These are phyloP conservation scores for Tenthredo distinguenda DNA, from an alignment of 2,888 invertebrate species.

Conservation along the genomic window DNA sequence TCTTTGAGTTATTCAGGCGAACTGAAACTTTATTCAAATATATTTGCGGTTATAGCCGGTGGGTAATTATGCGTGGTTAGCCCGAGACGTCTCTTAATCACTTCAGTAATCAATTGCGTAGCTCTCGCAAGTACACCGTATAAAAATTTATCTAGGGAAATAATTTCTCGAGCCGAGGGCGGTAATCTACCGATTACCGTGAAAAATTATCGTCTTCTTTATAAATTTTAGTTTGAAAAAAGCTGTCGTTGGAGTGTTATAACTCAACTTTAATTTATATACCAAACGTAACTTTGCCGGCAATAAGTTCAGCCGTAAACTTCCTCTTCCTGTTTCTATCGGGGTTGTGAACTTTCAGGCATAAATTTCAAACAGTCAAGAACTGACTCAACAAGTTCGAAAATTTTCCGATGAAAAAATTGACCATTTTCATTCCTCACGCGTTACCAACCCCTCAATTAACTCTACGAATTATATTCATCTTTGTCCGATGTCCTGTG, in stretches of 20 bases:
- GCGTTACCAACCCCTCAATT: not conserved
- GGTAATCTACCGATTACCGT: not conserved
- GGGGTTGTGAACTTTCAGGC: not conserved
- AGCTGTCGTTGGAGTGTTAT: not conserved
- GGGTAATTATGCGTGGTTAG: slow-evolving; percentile 20
- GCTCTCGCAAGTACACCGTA: not conserved
- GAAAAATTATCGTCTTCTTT: not conserved
- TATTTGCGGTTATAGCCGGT: not conserved
- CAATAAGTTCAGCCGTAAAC: slow-evolving; percentile 2
- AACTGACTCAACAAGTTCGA: slow-evolving; percentile 31
- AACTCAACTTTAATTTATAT: not conserved
- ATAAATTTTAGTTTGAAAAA: not conserved
- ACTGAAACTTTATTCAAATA: slow-evolving; percentile 1
- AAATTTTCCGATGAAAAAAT: not conserved
- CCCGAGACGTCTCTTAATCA: slow-evolving; percentile 10
- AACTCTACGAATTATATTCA: not conserved
- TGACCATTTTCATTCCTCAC: not conserved
- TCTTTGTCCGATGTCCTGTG: not conserved
- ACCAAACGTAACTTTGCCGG: not conserved
- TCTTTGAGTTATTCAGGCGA: not conserved
- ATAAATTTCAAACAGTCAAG: slow-evolving; percentile 35
- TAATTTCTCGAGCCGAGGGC: not conserved
- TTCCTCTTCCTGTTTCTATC: slow-evolving; percentile 18
- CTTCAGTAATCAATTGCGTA: not conserved
- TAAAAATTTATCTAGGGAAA: not conserved